phyloP scores from a whole-genome alignment of 37 sponge, comb jelly and placozoan genomes.

The Dysidea cf. avara region DNA sequence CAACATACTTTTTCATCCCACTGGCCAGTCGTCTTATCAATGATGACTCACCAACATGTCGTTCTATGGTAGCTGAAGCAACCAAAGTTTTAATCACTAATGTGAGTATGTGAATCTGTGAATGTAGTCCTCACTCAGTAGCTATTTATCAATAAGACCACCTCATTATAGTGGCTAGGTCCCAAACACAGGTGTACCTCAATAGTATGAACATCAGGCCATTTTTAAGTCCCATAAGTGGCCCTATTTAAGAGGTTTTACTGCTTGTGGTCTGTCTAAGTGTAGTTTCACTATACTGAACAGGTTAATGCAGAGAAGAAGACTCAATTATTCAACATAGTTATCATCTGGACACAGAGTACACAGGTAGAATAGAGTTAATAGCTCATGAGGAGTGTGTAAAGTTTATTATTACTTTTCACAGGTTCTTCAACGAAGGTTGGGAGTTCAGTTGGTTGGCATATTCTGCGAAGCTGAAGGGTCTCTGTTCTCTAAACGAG shows the following conservation, averaged over 20 bases:
- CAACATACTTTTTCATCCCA: slow-evolving; percentile 75
- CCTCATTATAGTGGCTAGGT: no score
- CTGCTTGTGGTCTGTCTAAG: no score
- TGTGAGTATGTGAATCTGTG: slow-evolving; percentile 45
- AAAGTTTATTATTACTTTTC: not conserved
- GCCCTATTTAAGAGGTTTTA: no score
- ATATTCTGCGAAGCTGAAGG: slow-evolving; percentile 69
- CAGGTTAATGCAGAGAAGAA: slow-evolving; percentile 26
- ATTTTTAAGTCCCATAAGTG: no score
- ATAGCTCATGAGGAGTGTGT: not conserved
- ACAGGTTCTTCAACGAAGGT: slow-evolving; percentile 70
- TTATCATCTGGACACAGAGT: slow-evolving; percentile 21
- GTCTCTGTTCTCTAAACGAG: slow-evolving; percentile 41
- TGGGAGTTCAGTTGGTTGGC: slow-evolving; percentile 58
- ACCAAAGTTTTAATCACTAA: slow-evolving; percentile 48
- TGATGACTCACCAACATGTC: slow-evolving; percentile 68
- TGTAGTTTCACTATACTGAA: no score
- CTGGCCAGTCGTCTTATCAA: slow-evolving; percentile 70
- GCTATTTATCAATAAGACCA: no score
- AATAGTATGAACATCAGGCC: slow-evolving; percentile 45
- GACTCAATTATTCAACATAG: slow-evolving; percentile 19
- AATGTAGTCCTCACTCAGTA: no score
- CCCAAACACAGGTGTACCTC: slow-evolving; percentile 46
- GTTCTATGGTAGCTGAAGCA: slow-evolving; percentile 56
- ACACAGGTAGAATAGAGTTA: not conserved